These are phyloP conservation scores for Bovichtus variegatus DNA, from an alignment of 2,797 vertebrate species.

Conservation along the genomic window DNA sequence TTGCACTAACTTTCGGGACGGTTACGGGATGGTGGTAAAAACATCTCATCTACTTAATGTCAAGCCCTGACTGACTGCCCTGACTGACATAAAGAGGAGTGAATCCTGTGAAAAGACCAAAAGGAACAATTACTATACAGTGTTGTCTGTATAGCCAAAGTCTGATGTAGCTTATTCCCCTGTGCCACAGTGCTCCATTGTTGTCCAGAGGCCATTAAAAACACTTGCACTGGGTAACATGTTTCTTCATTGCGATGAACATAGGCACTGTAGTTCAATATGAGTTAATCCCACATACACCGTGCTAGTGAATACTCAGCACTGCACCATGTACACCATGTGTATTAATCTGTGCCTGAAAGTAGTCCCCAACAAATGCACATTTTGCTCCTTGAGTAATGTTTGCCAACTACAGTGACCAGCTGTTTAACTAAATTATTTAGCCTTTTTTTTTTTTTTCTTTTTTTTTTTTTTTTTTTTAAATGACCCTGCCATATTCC, in stretches of 20 bases:
- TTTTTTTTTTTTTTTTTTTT: too few relatives aligned
- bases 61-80: too few relatives aligned
- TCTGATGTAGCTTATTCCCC: not conserved
- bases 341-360: not conserved
- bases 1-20: too few relatives aligned
- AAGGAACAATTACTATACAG: not conserved
- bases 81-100: too few relatives aligned
- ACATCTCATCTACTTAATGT: too few relatives aligned
- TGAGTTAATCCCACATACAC: not conserved
- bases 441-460: too few relatives aligned
- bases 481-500: not conserved
- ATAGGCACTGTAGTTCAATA: not conserved
- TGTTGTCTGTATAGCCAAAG: not conserved
- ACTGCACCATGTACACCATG: not conserved
- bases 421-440: not conserved
- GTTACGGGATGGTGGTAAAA: too few relatives aligned
- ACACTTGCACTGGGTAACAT: not conserved
- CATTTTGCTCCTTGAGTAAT: not conserved
- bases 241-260: not conserved
- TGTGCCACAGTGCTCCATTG: not conserved
- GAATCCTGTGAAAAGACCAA: too few relatives aligned
- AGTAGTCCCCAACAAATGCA: not conserved
- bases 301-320: conserved; percentile 4
- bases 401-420: not conserved
- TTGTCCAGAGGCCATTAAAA: not conserved